Evolutionary conservation across 1,140 invertebrate genomes (phyloP), one percentile per base, ranked within the genome.

Genomic region (Zaprionus capensis): DNA sequence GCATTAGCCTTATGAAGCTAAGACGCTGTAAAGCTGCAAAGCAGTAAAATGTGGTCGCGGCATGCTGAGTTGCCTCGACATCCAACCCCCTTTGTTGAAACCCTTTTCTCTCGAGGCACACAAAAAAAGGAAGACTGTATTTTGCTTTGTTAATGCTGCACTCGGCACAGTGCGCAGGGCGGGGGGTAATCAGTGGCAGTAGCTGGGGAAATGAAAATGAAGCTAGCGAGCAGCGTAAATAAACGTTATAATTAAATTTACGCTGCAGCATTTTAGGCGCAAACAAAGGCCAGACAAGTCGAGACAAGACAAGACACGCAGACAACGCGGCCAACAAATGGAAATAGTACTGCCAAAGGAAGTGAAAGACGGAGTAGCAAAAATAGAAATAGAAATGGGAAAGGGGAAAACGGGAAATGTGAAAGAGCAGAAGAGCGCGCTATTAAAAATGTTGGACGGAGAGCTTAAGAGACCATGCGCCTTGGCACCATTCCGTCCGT

Each of bases 231-330:
- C 61, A 56, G 24, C 69, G 72, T 77, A 82, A 78, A 78, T 87
- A 87, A 87, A 87, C 73, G 77, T 67, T 82, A 78, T 87, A 87
- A 87, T 82, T 87, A 86, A 87, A 82, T 87, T 82, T 78, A 62
- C 73, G 77, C 56, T 59, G 53, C 73, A 80, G 56, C 71, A 70
- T 82, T 80, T 82, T 68, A 78, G 73, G 58, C 55, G 55, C 77
- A 87, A 82, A 82, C 72, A 86, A 86, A 75, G 74, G 72, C 69
- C 56, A 80, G 59, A 36, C 72, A 72, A 80, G 49, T 44, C 58
- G 46, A 76, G 49, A 73, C 38, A 68, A 44, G 28, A 22, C 56
- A 70, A n/a, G 38, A 15, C 41, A 46, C 41, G 6, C 41, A 46
- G 41, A 46, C 41, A 44, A 44, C n/a, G 41, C 15, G 57, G 26